Conservation (phyloP, 2,113 vertebrate species). For the Alethe castanea region DNA sequence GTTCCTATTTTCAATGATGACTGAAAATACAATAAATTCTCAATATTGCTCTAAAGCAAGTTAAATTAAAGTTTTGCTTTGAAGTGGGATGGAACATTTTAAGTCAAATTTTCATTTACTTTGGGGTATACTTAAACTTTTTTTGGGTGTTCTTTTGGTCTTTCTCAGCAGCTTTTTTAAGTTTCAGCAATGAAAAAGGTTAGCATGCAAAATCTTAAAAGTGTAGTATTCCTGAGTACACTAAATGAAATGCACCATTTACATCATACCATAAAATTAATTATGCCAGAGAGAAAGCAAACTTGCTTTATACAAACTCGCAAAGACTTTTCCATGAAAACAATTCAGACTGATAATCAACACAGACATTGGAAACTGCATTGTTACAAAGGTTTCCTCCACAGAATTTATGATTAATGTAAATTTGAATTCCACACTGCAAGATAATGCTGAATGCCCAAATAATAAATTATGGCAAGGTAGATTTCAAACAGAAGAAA, state of each 20-base stretch:
- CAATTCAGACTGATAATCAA: background rate
- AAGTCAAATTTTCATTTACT: background rate
- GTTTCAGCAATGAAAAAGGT: background rate
- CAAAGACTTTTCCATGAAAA: background rate
- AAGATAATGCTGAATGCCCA: background rate
- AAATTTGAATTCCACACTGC: background rate
- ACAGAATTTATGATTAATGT: background rate
- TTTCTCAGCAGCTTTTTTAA: background rate
- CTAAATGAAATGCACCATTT: background rate
- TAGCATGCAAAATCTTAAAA: background rate
- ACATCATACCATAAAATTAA: constrained; percentile 17
- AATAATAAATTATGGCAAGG: background rate
- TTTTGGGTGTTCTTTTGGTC: background rate
- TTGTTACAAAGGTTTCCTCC: background rate
- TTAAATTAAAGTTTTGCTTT: background rate
- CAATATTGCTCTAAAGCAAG: background rate
- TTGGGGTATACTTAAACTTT: background rate
- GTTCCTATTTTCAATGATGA: background rate
- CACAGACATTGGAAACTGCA: background rate
- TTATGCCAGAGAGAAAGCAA: constrained; percentile 1
- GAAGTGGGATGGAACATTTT: background rate
- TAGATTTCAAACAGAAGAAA: background rate
- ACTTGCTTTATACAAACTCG: background rate
- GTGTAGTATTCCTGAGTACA: background rate
- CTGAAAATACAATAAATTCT: background rate